Conservation (phyloP, 2,888 invertebrate genomes). For the Xanthia togata region DNA sequence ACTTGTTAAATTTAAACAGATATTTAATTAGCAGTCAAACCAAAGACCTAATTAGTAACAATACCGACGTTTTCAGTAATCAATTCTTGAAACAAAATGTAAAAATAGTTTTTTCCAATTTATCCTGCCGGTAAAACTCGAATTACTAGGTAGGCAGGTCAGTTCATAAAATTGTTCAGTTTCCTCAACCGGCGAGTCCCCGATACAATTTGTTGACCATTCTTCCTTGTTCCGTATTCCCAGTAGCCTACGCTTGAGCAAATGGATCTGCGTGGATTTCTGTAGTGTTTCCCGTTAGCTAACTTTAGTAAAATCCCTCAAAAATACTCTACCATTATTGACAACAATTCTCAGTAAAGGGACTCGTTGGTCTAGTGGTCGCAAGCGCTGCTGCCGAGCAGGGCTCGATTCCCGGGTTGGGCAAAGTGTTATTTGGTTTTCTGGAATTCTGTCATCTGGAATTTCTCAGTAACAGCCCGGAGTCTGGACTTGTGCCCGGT, state of each 20-base stretch:
- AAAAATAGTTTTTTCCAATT: constrained; percentile 5
- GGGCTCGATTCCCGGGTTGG: too few species aligned
- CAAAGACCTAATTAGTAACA: not conserved
- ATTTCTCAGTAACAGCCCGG: too few species aligned
- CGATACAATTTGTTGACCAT: not conserved
- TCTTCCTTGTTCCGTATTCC: constrained; percentile 30
- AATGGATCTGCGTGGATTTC: not conserved
- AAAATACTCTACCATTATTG: too few species aligned
- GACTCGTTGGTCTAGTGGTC: too few species aligned
- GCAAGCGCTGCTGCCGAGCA: too few species aligned
- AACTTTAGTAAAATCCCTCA: not conserved
- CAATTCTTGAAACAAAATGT: constrained; percentile 13
- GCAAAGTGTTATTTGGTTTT: too few species aligned
- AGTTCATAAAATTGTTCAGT: constrained; percentile 17
- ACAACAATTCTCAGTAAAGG: too few species aligned
- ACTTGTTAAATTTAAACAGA: constrained; percentile 28
- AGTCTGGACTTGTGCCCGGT: too few species aligned
- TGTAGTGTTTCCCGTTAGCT: not conserved
- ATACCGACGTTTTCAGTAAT: not conserved
- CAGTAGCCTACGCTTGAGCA: not conserved
- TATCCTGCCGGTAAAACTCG: not conserved
- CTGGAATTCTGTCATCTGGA: too few species aligned
- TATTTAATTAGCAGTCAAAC: not conserved
- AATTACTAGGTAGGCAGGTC: not conserved
- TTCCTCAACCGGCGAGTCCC: constrained; percentile 23